phyloP scores from a whole-genome alignment of 2,888 invertebrate genomes.

The Poecilus cupreus region DNA sequence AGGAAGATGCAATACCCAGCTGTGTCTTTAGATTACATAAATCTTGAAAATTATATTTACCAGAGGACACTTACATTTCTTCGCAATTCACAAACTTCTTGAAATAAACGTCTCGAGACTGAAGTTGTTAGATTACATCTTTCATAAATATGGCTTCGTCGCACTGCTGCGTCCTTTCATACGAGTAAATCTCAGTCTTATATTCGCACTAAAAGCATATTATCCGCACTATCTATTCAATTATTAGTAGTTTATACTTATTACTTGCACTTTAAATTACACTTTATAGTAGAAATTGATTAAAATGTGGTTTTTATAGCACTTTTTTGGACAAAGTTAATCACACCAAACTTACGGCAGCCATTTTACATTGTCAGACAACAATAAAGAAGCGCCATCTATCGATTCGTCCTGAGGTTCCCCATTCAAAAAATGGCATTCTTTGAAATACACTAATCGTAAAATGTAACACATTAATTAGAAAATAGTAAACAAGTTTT shows the following conservation, averaged over 20 bases:
- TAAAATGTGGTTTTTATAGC: conserved; percentile 64
- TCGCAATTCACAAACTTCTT: conserved; percentile 68
- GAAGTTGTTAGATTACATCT: conserved; percentile 68
- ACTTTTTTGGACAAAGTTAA: conserved; percentile 73
- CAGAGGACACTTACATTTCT: conserved; percentile 53
- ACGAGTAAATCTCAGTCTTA: conserved; percentile 60
- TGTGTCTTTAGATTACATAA: not conserved
- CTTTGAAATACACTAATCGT: not conserved
- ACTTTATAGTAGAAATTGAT: conserved; percentile 35
- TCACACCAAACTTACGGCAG: conserved; percentile 81
- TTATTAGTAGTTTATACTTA: not conserved
- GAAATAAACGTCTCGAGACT: conserved; percentile 66
- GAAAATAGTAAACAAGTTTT: not conserved
- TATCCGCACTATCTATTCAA: not conserved
- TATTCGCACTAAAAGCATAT: conserved; percentile 50
- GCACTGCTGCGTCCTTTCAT: conserved; percentile 66
- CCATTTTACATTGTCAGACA: conserved; percentile 80
- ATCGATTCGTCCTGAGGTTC: conserved; percentile 67
- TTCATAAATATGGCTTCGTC: conserved; percentile 81
- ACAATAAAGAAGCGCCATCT: conserved; percentile 81
- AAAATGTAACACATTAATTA: not conserved
- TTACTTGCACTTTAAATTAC: conserved; percentile 21
- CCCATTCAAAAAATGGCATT: conserved; percentile 46
- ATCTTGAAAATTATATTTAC: conserved; percentile 14
- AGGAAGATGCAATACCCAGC: not conserved